A percentile compares a stretch with the other conserved stretches of the same genome.
Conservation (phyloP, 2,888 invertebrate genomes). For the Yponomeuta plumbellus region DNA sequence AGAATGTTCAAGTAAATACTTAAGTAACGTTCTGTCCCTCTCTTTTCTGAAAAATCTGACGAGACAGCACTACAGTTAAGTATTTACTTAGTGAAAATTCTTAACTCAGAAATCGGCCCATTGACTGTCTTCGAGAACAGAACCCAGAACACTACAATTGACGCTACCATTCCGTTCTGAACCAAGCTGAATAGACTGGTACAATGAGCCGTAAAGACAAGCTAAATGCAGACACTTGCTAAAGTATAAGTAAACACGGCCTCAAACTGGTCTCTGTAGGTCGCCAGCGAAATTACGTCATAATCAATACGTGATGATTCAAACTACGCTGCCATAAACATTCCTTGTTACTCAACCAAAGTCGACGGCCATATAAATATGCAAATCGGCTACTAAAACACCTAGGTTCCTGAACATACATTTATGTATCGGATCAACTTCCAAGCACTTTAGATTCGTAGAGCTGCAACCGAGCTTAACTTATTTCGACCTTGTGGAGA, state of each 20-base stretch:
- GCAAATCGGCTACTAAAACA: slow-evolving; percentile 27
- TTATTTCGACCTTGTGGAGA: too few species aligned
- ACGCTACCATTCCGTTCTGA: too few species aligned
- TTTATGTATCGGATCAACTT: background rate
- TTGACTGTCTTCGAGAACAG: too few species aligned
- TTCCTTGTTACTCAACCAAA: slow-evolving; percentile 34
- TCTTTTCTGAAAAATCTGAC: too few species aligned
- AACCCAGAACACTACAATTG: too few species aligned
- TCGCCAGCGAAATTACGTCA: slow-evolving; percentile 57
- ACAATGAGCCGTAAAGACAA: too few species aligned
- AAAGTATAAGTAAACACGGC: background rate
- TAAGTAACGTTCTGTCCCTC: too few species aligned
- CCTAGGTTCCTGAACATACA: background rate
- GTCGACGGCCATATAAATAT: slow-evolving; percentile 38
- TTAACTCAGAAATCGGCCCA: too few species aligned
- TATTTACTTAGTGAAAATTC: too few species aligned
- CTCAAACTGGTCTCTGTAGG: slow-evolving; percentile 36
- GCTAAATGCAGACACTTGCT: background rate
- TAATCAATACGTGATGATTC: slow-evolving; percentile 46
- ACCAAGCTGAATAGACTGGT: too few species aligned
- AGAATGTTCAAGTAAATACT: too few species aligned
- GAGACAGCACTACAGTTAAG: too few species aligned
- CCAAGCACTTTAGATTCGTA: background rate
- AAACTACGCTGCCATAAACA: slow-evolving; percentile 44
- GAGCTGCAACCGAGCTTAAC: background rate